Evolutionary conservation across 2,888 invertebrate species (phyloP).

Genomic region (Pollenia amentaria): DNA sequence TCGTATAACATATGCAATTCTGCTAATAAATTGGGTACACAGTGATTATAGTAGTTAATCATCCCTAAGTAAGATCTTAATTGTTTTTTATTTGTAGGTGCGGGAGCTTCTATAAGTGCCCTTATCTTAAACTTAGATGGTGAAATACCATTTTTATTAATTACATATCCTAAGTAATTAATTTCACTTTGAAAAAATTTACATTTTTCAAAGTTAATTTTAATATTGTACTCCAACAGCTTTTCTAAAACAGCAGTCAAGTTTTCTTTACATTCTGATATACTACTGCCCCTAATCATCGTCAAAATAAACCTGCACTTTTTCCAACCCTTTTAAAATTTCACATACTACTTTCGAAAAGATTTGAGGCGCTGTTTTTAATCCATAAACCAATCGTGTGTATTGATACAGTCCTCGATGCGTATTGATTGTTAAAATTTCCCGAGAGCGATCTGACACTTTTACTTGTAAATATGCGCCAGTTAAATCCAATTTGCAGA

Average conservation of each 20-base stretch:
- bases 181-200: conserved; percentile 36
- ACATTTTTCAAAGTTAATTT: conserved; percentile 50
- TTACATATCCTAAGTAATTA: conserved; percentile 44
- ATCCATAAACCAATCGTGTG: conserved; percentile 40
- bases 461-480: conserved; percentile 56
- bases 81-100: conserved; percentile 27
- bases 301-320: conserved; percentile 45
- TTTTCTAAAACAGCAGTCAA: conserved; percentile 16
- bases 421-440: conserved; percentile 61
- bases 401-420: conserved; percentile 45
- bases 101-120: conserved; percentile 19
- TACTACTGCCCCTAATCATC: conserved; percentile 34
- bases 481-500: conserved; percentile 55
- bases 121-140: conserved; percentile 38
- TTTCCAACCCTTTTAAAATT: conserved; percentile 39
- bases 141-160: conserved; percentile 27
- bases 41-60: conserved; percentile 66
- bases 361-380: conserved; percentile 58
- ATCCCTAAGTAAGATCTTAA: conserved; percentile 47
- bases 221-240: conserved; percentile 39
- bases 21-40: conserved; percentile 63
- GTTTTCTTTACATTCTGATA: conserved; percentile 22
- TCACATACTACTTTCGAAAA: conserved; percentile 47
- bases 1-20: conserved; percentile 56
- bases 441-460: conserved; percentile 50